These are phyloP conservation scores for Ahaetulla prasina DNA, from an alignment of 2,113 vertebrate genomes.

Conservation along the genomic window DNA sequence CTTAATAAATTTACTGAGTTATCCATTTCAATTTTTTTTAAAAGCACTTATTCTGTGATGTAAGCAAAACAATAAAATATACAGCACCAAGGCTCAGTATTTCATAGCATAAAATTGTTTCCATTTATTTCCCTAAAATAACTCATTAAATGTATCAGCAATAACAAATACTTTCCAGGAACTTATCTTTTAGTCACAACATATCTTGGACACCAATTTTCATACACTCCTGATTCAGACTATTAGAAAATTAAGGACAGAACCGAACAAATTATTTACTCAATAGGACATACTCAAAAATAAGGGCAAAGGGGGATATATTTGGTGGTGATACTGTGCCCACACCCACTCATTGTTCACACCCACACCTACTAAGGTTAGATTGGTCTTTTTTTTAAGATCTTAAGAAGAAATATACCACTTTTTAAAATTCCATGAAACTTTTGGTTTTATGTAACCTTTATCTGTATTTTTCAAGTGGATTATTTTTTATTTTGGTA, in stretches of 20 bases:
- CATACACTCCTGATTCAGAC: not conserved
- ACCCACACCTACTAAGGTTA: no score
- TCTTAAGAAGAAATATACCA: no score
- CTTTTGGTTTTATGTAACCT: not conserved
- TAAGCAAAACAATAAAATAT: conserved; percentile 24
- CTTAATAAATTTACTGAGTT: conserved; percentile 5
- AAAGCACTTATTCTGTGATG: not conserved
- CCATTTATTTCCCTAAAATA: conserved; percentile 2
- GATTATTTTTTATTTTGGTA: not conserved
- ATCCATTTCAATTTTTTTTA: not conserved
- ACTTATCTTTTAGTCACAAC: not conserved
- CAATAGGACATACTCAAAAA: not conserved
- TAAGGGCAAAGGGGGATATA: not conserved
- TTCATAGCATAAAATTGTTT: not conserved
- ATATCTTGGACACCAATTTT: not conserved
- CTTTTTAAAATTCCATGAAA: not conserved
- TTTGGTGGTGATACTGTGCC: not conserved
- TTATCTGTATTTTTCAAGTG: not conserved
- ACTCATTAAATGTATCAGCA: not conserved
- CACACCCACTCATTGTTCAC: no score
- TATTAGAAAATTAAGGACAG: not conserved
- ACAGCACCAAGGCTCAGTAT: conserved; percentile 8
- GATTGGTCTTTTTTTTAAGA: no score
- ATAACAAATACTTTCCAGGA: not conserved
- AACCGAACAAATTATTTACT: not conserved